Base-by-base conservation (phyloP, 2,113 vertebrate species). In the Megatriorchis doriae region DNA sequence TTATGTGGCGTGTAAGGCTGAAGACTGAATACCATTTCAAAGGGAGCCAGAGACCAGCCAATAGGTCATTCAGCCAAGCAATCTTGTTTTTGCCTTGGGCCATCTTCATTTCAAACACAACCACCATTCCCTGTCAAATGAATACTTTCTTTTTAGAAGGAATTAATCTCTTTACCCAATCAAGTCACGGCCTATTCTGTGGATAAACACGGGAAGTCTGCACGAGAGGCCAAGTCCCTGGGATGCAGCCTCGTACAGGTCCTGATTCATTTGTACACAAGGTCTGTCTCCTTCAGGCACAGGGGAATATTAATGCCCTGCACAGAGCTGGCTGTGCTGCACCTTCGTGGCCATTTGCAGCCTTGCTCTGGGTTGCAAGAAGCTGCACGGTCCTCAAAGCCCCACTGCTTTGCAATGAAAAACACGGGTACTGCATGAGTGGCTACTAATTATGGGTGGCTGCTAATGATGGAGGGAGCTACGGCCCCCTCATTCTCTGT, bases 91-190 rank as follows among this genome's bases (percentile, higher is more conserved):
- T 83, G 88, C 95, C 73, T 65, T 40, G 63, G 52, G 65, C 70
- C 80, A 68, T 87, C 86, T 92, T 93, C 45, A 25, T 79, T 84
- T 91, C 77, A 91, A 89, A 58, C 45, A n/a, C 80, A 79, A 58
- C 81, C 20, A 42, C 75, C 56, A 21, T 81, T 81, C 83, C 68
- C 61, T 26, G 40, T 73, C 75, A 84, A 86, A 86, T 40, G 45
- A 88, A 78, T 92, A 29, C 43, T 88, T 90, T 80, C 63, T 80
- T 94, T 90, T 78, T 16, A 58, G 38, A 36, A 63, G 34, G 65
- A 89, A 93, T 81, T 86, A 93, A 83, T 95, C 58, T 65, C 72
- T 92, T 89, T 71, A 86, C n/a, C 42, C 71, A 81, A n/a, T 81
- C 47, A 61, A 96, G 81, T 40, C 73, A 65, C 53, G 45, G 55